Percentiles rank a stretch among this genome's conserved stretches.
phyloP scores from a whole-genome alignment of 2,113 vertebrate species.

The Oryzias woworae region DNA sequence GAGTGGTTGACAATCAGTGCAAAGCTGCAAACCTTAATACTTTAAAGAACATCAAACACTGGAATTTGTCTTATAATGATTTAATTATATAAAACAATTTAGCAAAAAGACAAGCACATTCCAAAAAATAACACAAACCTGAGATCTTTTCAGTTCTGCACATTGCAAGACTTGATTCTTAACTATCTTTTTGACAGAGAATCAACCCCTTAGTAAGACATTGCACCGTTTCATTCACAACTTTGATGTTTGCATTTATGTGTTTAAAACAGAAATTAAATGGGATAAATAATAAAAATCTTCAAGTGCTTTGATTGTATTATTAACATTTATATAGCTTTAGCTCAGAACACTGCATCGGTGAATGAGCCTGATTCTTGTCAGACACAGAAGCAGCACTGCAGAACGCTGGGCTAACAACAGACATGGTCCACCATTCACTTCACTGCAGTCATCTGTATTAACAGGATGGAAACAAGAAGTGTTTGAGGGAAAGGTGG shows the following conservation, averaged over 20 bases:
- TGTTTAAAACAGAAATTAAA: neutral
- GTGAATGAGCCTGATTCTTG: no score
- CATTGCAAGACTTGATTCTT: neutral
- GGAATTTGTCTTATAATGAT: neutral
- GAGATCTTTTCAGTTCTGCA: conserved; percentile 6
- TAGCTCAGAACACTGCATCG: no score
- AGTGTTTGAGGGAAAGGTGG: no score
- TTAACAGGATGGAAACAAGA: no score
- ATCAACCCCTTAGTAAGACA: conserved; percentile 34
- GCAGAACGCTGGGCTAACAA: no score
- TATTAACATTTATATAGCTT: no score
- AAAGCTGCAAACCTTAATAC: neutral
- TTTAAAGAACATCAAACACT: conserved; percentile 3
- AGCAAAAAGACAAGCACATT: conserved; percentile 1
- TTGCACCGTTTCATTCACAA: conserved; percentile 13
- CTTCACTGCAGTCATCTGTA: no score
- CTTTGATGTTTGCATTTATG: conserved; percentile 9
- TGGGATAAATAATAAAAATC: neutral
- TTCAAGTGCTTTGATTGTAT: no score
- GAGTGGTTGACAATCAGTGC: neutral
- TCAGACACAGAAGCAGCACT: no score
- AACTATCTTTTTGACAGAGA: neutral
- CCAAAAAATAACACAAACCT: conserved; percentile 25
- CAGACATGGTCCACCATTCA: no score
- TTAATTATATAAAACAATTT: neutral